Percentiles rank a stretch among this genome's conserved stretches.
phyloP scores from a whole-genome alignment of 2,113 vertebrate genomes.

The Protobothrops mucrosquamatus region DNA sequence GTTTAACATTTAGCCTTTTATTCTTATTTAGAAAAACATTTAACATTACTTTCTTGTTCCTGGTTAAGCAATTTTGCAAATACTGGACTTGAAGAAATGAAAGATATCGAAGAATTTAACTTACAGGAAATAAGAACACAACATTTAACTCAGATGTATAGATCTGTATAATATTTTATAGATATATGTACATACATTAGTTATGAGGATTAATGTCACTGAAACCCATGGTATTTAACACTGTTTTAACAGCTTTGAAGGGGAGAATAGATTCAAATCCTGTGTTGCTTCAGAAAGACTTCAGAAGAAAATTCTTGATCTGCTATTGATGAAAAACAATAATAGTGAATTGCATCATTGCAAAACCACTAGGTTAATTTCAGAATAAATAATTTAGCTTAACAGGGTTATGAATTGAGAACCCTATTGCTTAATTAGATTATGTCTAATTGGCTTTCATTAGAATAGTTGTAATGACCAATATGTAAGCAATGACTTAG shows the following conservation, averaged over 20 bases:
- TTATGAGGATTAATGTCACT: not conserved
- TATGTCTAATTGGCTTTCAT: not conserved
- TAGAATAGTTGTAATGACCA: not conserved
- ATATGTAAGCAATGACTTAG: not conserved
- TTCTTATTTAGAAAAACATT: constrained; percentile 36
- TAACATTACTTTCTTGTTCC: not conserved
- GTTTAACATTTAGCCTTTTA: constrained; percentile 31
- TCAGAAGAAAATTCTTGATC: constrained; percentile 36
- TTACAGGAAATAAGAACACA: not conserved
- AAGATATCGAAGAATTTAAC: constrained; percentile 28
- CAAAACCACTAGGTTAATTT: not conserved
- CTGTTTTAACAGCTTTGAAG: constrained; percentile 27
- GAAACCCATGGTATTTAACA: constrained; percentile 17
- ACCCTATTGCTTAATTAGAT: not conserved
- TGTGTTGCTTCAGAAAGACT: constrained; percentile 6
- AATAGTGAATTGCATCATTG: constrained; percentile 2
- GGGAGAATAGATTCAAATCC: not conserved
- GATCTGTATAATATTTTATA: constrained; percentile 29
- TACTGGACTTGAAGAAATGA: constrained; percentile 1
- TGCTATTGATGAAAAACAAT: constrained; percentile 12
- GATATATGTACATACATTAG: constrained; percentile 36
- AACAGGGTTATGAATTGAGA: not conserved
- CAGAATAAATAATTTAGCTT: not conserved
- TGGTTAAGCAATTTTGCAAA: constrained; percentile 23
- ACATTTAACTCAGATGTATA: not conserved